phyloP scores from a whole-genome alignment of 2,113 vertebrate genomes.

The Dasyprocta punctata region DNA sequence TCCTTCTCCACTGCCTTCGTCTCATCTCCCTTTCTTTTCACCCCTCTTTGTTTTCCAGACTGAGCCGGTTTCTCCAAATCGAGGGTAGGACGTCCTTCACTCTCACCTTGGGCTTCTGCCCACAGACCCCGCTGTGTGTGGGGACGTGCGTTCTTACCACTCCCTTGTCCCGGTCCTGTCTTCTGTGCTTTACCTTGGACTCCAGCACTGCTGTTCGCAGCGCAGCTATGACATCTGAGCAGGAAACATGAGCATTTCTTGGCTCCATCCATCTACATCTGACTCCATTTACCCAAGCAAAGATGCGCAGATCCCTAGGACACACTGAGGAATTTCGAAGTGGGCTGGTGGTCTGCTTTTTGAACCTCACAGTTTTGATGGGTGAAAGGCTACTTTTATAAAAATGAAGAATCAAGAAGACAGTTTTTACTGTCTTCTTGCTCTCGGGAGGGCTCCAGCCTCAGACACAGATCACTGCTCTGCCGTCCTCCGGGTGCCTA shows the following conservation, averaged over 20 bases:
- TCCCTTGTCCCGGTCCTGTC: accelerated
- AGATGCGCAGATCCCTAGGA: background rate
- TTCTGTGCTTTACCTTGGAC: accelerated
- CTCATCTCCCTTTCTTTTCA: too few relatives aligned
- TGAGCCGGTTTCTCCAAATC: background rate
- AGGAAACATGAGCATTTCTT: accelerated
- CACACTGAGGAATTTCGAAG: too few relatives aligned
- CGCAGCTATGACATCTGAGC: accelerated
- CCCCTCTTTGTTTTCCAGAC: background rate
- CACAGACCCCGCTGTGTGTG: background rate
- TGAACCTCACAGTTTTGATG: background rate
- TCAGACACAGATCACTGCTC: background rate
- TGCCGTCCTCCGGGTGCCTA: background rate
- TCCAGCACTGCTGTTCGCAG: accelerated
- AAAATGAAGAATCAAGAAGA: background rate
- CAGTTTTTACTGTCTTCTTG: accelerated
- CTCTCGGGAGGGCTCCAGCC: background rate
- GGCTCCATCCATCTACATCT: too few relatives aligned
- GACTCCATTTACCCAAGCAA: background rate
- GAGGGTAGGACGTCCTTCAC: background rate
- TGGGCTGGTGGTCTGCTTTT: background rate
- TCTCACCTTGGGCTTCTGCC: background rate
- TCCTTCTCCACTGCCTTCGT: too few relatives aligned
- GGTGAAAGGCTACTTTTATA: background rate
- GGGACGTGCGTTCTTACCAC: background rate